Percentiles rank a stretch among this genome's conserved stretches.
These are phyloP conservation scores for Hippolais icterina DNA, from an alignment of 2,113 vertebrate genomes.

Conservation along the genomic window DNA sequence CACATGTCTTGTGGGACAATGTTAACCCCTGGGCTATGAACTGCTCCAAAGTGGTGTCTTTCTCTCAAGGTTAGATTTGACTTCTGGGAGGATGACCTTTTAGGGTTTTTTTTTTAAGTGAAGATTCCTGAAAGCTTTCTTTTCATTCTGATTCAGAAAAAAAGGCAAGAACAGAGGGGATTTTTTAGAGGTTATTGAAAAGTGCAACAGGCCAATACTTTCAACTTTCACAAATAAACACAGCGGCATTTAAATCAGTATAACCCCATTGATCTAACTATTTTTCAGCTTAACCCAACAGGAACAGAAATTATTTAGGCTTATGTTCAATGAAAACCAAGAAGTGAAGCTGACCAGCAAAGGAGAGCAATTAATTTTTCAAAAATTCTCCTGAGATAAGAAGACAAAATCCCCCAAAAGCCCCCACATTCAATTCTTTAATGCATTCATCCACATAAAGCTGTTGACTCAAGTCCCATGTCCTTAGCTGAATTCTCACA, in stretches of 20 bases:
- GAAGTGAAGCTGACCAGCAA: background rate
- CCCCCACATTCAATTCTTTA: background rate
- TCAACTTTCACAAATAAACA: constrained; percentile 3
- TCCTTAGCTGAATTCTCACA: background rate
- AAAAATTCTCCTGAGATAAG: background rate
- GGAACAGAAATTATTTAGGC: background rate
- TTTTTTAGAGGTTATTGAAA: background rate
- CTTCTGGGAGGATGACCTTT: background rate
- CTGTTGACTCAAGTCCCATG: background rate
- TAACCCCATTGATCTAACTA: background rate
- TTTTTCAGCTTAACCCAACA: background rate
- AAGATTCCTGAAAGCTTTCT: background rate
- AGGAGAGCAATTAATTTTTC: background rate
- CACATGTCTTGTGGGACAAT: background rate
- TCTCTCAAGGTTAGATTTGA: background rate
- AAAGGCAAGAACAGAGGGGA: background rate
- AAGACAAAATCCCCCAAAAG: background rate
- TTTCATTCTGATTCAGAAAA: background rate
- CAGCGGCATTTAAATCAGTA: background rate
- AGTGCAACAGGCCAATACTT: background rate
- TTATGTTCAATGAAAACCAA: background rate
- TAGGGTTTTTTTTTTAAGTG: background rate
- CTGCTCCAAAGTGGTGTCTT: background rate
- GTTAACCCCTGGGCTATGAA: background rate
- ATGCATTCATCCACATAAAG: background rate